A percentile compares a stretch with the other conserved stretches of the same genome.
These are phyloP conservation scores for Xiphorhynchus erythropygius DNA, from an alignment of 2,797 vertebrate genomes.

Conservation along the genomic window DNA sequence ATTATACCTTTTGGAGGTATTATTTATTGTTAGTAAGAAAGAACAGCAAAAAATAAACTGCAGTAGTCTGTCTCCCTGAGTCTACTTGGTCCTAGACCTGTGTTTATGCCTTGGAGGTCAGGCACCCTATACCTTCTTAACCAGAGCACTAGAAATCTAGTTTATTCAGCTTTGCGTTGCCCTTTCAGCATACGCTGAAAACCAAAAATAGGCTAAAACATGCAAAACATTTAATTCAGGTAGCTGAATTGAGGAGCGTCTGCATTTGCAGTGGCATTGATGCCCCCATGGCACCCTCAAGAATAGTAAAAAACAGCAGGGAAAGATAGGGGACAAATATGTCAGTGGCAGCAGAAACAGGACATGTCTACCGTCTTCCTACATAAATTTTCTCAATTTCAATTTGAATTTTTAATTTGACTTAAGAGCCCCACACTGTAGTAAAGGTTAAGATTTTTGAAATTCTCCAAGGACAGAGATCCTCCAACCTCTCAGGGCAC, in stretches of 20 bases:
- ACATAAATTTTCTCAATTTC: neutral
- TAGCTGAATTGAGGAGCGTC: neutral
- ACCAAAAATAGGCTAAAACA: neutral
- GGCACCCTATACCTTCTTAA: neutral
- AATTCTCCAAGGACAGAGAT: neutral
- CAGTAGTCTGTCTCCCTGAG: neutral
- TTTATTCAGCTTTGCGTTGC: neutral
- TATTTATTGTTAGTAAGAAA: neutral
- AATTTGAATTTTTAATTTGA: neutral
- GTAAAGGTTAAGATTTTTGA: neutral
- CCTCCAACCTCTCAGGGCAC: neutral
- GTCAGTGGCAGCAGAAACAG: neutral
- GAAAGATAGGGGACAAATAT: neutral
- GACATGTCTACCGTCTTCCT: neutral
- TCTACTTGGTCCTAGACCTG: neutral
- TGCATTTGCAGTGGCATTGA: neutral
- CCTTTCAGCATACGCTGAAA: neutral
- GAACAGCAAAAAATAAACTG: neutral
- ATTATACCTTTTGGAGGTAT: accelerated
- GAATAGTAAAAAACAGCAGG: neutral
- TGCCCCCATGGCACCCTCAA: neutral
- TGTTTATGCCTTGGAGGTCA: neutral
- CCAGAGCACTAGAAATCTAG: neutral
- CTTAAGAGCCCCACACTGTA: accelerated
- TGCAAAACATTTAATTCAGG: neutral